A percentile compares a stretch with the other conserved stretches of the same genome.
These are phyloP conservation scores for Sisyra terminalis DNA, from an alignment of 2,888 invertebrate species.

Conservation along the genomic window DNA sequence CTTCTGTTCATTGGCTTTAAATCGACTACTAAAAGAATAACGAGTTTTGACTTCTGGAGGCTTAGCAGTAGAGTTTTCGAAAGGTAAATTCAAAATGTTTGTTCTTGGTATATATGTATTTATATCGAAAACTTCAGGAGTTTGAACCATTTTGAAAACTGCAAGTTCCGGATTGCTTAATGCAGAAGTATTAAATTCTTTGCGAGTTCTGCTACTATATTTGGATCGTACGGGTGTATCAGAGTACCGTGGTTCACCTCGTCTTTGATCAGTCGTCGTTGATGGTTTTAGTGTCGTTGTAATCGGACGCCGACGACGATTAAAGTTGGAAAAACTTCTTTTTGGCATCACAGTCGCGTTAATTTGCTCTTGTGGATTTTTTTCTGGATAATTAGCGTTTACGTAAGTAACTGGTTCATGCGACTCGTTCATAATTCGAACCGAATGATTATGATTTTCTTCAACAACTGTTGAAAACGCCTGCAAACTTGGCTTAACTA, in stretches of 20 bases:
- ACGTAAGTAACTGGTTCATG: background rate
- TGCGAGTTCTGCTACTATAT: background rate
- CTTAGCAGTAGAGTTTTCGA: background rate
- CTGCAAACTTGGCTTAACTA: background rate
- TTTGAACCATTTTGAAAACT: background rate
- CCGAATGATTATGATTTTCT: background rate
- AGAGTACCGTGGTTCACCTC: slow-evolving; percentile 5
- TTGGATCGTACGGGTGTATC: background rate
- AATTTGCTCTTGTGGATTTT: no score
- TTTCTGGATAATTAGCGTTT: no score
- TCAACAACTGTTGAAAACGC: background rate
- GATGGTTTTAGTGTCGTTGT: no score
- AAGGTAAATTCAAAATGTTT: background rate
- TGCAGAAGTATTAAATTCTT: background rate
- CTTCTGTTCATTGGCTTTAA: slow-evolving; percentile 14
- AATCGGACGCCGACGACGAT: no score
- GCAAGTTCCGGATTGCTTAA: background rate
- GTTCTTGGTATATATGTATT: slow-evolving; percentile 1
- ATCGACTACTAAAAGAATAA: slow-evolving; percentile 18
- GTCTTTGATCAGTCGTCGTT: slow-evolving; percentile 1
- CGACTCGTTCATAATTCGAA: background rate
- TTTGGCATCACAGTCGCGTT: no score
- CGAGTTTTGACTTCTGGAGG: slow-evolving; percentile 4
- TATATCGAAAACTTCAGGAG: slow-evolving; percentile 4
- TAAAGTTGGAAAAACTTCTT: no score